phyloP scores from a whole-genome alignment of 1,140 invertebrate species.

The Bombus pascuorum region DNA sequence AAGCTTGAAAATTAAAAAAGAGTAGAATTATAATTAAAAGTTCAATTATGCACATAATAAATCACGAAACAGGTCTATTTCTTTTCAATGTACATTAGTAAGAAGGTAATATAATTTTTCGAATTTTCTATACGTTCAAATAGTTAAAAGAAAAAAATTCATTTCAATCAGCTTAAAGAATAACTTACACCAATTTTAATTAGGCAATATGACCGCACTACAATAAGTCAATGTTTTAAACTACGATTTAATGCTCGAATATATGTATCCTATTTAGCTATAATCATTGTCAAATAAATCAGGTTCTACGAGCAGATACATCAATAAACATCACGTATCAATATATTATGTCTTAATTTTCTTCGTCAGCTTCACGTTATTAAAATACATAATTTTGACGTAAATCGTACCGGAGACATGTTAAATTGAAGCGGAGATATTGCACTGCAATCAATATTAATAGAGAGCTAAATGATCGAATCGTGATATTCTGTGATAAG shows the following conservation, averaged over 20 bases:
- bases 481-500: not conserved
- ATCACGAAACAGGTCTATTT: too few relatives aligned
- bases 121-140: not conserved
- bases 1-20: too few relatives aligned
- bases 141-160: too few relatives aligned
- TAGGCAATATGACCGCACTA: not conserved
- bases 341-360: constrained; percentile 1
- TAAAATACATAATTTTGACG: not conserved
- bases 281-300: not conserved
- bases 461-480: not conserved
- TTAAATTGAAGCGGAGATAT: not conserved
- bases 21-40: too few relatives aligned
- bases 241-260: not conserved
- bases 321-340: not conserved
- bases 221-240: not conserved
- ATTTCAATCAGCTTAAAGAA: not conserved
- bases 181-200: not conserved
- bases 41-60: too few relatives aligned
- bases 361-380: not conserved
- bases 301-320: not conserved
- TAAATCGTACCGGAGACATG: not conserved
- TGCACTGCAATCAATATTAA: not conserved
- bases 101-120: not conserved
- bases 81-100: too few relatives aligned
- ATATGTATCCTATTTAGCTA: not conserved